Evolutionary conservation across 2,888 invertebrate genomes (phyloP).

Genomic region (Stenodera caucasica): DNA sequence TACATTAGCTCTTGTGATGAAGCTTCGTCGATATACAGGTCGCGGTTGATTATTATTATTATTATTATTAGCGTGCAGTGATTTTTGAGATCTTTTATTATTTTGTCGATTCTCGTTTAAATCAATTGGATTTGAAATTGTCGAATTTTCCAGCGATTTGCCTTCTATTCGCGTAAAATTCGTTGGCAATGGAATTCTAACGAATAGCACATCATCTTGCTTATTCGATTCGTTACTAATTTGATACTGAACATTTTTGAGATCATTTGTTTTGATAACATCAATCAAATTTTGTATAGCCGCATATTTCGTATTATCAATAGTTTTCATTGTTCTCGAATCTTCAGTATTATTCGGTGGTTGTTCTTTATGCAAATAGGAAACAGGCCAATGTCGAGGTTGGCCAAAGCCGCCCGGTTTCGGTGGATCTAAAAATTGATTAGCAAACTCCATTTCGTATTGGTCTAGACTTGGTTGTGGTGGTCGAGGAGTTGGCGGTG

Average conservation of each 20-base stretch:
- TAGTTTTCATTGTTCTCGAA: constrained; percentile 30
- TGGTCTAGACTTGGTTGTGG: constrained; percentile 53
- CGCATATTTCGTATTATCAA: constrained; percentile 38
- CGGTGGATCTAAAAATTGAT: constrained; percentile 57
- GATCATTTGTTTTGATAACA: constrained; percentile 51
- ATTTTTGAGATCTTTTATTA: constrained; percentile 36
- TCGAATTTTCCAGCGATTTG: constrained; percentile 19
- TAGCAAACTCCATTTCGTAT: constrained; percentile 52
- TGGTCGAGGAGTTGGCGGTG: constrained; percentile 53
- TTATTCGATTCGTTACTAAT: constrained; percentile 49
- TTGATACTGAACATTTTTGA: constrained; percentile 50
- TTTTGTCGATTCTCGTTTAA: constrained; percentile 24
- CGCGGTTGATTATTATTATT: constrained; percentile 3
- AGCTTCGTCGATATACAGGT: constrained; percentile 44
- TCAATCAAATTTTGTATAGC: constrained; percentile 53
- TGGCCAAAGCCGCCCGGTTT: constrained; percentile 58
- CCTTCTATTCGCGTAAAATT: constrained; percentile 39
- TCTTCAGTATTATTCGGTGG: constrained; percentile 65
- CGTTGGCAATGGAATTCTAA: constrained; percentile 51
- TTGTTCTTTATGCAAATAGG: constrained; percentile 76
- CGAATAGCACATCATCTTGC: constrained; percentile 48
- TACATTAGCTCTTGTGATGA: constrained; percentile 48
- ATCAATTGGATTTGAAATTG: constrained; percentile 30
- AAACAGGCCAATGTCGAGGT: constrained; percentile 71
- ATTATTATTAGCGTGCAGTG: constrained; percentile 16